Base-by-base conservation (phyloP, 1,140 invertebrate species). In the Nephotettix cincticeps region DNA sequence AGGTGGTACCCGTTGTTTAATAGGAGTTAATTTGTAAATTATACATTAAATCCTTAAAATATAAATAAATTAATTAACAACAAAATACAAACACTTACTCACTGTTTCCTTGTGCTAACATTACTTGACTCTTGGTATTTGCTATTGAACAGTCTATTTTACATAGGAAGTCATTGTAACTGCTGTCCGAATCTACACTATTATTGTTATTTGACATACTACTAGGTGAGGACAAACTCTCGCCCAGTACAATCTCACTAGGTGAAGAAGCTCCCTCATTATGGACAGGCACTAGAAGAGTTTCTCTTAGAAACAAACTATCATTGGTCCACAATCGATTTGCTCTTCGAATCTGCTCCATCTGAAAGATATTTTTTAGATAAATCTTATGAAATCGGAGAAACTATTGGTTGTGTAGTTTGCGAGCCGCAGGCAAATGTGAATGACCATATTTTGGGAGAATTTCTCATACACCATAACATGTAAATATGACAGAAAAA, bases 281-380 rank as follows among this genome's bases (percentile, higher is more conserved):
- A 1, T 66, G 54, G 9, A 74, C 73, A 19, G 77, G 76, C 32
- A 78, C 76, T 3, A 77, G 47, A 13, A 78, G 61, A 65, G 65
- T 74, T 68, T 76, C 71, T 23, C 74, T 68, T 1, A 77, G 65
- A 56, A 78, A 76, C 27, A 96, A 86, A 85, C 93, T 95, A 80
- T 97, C 94, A 45, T 91, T 89, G 14, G 93, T 92, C 86, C 93
- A 97, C 72, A 97, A 82, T 76, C 91, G 88, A 80, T 96, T 97
- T 36, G 88, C 89, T 78, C 93, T 85, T 77, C 93, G 86, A 79
- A 97, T 94, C 82, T 95, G 92, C 83, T 96, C 94, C 79, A 93
- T 96, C 93, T 96, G 81, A 47, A 86, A 85, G 72, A n/a, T n/a
- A n/a, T n/a, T n/a, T n/a, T n/a, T n/a, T n/a, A n/a, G n/a, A n/a